phyloP scores from a whole-genome alignment of 2,113 vertebrate species.

The Xenopus borealis region DNA sequence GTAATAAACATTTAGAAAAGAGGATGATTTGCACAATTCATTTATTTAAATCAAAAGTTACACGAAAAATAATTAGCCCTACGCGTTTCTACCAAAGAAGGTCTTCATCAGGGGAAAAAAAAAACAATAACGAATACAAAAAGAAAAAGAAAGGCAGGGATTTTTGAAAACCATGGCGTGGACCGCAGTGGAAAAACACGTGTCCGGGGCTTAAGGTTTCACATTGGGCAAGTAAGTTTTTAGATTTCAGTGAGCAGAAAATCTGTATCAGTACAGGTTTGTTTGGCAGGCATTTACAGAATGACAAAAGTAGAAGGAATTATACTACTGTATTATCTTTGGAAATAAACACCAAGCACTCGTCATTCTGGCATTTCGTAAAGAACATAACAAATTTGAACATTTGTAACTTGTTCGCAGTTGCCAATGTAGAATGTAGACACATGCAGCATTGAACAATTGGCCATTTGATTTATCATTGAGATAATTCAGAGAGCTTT shows the following conservation, averaged over 20 bases:
- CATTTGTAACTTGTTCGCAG: constrained; percentile 30
- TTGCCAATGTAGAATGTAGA: constrained; percentile 29
- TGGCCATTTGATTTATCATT: constrained; percentile 16
- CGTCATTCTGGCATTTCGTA: constrained; percentile 37
- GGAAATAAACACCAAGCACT: constrained; percentile 38
- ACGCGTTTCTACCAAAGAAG: too few species aligned
- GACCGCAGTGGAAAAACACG: too few species aligned
- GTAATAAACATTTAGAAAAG: too few species aligned
- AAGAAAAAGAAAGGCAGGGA: too few species aligned
- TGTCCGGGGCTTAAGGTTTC: too few species aligned
- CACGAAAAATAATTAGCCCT: too few species aligned
- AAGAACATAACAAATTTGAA: constrained; percentile 34
- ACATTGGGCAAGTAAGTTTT: constrained; percentile 10
- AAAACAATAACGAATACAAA: too few species aligned
- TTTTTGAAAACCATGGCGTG: too few species aligned
- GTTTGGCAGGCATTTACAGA: constrained; percentile 14
- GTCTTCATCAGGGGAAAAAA: too few species aligned
- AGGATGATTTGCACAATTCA: too few species aligned
- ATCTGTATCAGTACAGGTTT: constrained; percentile 21
- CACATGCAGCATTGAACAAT: constrained; percentile 26
- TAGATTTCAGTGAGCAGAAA: constrained; percentile 23
- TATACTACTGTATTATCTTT: constrained; percentile 44
- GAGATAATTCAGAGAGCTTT: constrained; percentile 16
- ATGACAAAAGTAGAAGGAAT: constrained; percentile 39
- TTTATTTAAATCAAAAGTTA: too few species aligned